Conservation (phyloP, 2,113 vertebrate genomes). For the Leptocoma aspasia region DNA sequence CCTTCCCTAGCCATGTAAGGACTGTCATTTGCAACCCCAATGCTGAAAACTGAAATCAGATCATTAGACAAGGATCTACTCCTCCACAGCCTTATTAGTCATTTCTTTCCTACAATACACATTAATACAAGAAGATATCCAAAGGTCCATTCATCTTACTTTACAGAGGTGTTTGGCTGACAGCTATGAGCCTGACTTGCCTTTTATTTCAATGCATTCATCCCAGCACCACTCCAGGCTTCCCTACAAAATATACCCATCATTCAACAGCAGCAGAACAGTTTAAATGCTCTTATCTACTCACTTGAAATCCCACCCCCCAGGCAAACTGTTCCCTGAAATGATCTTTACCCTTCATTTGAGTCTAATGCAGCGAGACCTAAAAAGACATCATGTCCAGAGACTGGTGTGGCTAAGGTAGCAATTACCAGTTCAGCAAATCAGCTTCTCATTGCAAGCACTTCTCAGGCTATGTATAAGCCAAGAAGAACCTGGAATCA, state of each 20-base stretch:
- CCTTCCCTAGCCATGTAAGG: background rate
- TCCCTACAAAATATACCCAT: background rate
- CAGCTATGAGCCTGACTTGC: background rate
- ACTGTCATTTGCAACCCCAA: background rate
- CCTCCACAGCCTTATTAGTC: background rate
- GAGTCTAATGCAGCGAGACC: background rate
- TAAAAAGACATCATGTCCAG: background rate
- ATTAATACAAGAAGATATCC: background rate
- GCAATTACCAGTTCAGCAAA: conserved; percentile 49
- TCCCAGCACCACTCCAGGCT: background rate
- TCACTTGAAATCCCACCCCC: background rate
- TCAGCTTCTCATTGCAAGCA: background rate
- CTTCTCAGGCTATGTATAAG: background rate
- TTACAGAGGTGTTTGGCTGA: background rate
- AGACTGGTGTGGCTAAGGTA: background rate
- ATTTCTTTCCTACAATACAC: background rate
- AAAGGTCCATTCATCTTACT: background rate
- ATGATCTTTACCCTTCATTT: conserved; percentile 49
- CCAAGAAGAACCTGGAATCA: conserved; percentile 31
- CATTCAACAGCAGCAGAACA: background rate
- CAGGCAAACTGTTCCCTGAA: conserved; percentile 14
- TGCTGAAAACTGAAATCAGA: background rate
- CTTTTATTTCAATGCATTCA: background rate
- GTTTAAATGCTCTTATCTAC: conserved; percentile 21
- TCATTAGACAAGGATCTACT: background rate